Evolutionary conservation across 2,113 vertebrate species (phyloP).

Genomic region (Psittacara wagleri): DNA sequence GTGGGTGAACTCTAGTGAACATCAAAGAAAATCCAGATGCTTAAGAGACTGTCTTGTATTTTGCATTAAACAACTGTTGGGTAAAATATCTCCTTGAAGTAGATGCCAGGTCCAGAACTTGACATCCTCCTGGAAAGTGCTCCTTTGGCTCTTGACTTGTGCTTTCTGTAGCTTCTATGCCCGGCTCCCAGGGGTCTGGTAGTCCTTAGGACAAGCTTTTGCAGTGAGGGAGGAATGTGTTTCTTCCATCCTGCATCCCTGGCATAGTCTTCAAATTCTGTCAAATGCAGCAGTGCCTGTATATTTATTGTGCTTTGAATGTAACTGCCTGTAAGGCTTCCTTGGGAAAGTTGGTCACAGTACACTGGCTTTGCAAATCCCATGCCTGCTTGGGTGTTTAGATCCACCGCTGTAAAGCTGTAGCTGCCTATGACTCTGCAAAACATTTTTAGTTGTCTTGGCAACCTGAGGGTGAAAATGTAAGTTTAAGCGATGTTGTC

Average conservation of each 20-base stretch:
- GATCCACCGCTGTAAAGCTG: accelerated
- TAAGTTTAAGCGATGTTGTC: background rate
- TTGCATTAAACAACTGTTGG: background rate
- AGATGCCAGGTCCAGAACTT: background rate
- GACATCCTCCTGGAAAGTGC: background rate
- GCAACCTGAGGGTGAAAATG: background rate
- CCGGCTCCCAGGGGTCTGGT: background rate
- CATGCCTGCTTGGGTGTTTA: background rate
- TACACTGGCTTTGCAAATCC: background rate
- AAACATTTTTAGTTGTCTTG: background rate
- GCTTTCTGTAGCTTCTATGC: background rate
- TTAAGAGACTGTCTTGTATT: background rate
- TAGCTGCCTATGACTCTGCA: background rate
- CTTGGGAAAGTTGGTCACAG: background rate
- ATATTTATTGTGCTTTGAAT: background rate
- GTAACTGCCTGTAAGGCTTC: background rate
- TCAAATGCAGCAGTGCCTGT: background rate
- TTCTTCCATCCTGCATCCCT: background rate
- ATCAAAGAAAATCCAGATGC: background rate
- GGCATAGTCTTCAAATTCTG: background rate
- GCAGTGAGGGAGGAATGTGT: accelerated
- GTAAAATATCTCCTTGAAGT: background rate
- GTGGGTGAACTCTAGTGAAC: background rate
- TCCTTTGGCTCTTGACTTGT: background rate
- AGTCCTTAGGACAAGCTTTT: background rate